Conservation (phyloP, 23 tunicate species). For the Clavelina lepadiformis region DNA sequence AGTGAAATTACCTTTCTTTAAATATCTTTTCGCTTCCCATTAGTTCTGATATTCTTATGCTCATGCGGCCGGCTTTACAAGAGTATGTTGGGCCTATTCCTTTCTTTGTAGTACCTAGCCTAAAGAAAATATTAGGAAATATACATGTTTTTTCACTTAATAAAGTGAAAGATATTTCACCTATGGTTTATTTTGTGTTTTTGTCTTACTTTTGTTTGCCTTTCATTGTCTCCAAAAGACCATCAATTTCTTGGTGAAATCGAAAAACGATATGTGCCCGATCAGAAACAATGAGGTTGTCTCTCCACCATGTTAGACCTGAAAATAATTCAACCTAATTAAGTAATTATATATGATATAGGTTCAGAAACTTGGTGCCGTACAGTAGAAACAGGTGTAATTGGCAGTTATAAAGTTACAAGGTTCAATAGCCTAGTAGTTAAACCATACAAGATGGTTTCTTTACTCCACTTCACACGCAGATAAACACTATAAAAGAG, state of each 20-base stretch:
- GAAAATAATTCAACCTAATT: slow-evolving; percentile 2
- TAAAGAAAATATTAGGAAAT: slow-evolving; percentile 10
- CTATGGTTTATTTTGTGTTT: neutral
- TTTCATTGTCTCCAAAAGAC: slow-evolving; percentile 64
- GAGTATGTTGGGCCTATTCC: slow-evolving; percentile 99
- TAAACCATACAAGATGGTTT: too few relatives aligned
- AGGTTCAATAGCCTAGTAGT: too few relatives aligned
- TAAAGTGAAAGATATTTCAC: neutral
- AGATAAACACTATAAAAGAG: too few relatives aligned
- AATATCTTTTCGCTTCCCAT: slow-evolving; percentile 56
- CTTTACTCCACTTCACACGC: too few relatives aligned
- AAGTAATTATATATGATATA: too few relatives aligned
- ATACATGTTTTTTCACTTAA: neutral
- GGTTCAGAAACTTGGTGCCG: neutral
- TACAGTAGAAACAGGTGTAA: too few relatives aligned
- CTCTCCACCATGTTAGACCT: slow-evolving; percentile 96
- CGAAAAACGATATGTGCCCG: slow-evolving; percentile 90
- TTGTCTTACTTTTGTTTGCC: slow-evolving; percentile 62
- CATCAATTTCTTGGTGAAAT: slow-evolving; percentile 88
- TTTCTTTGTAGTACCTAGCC: slow-evolving; percentile 97
- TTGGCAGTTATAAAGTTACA: too few relatives aligned
- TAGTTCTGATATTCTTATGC: slow-evolving; percentile 67
- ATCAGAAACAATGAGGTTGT: slow-evolving; percentile 77
- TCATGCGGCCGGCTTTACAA: slow-evolving; percentile 68
- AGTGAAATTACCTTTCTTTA: slow-evolving; percentile 42